Evolutionary conservation across 1,140 invertebrate genomes (phyloP), one percentile per base, ranked within the genome.

Genomic region (Zaprionus davidi): DNA sequence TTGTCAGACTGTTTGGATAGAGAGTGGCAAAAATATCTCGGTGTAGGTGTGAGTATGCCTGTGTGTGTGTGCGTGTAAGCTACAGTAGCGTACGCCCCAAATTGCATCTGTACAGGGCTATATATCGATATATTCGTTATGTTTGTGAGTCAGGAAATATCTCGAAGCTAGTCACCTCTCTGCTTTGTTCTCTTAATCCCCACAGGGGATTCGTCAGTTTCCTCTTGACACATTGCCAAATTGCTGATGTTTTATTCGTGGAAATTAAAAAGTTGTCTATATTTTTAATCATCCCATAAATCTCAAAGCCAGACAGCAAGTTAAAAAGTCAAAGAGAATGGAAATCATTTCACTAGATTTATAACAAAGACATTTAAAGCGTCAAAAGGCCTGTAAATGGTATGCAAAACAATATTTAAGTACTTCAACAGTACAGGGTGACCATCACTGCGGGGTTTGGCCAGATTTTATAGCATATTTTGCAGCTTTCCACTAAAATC

Each of bases 21-120:
- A 72, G 71, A 87, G 58, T 71, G 58, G 70, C 78, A 70, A 75
- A 87, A 81, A 87, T 78, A 82, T 69, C 53, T 28, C 24, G 22
- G 26, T 55, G 46, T 26, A 49, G 11, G 15, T 57, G 44, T 34
- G 20, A 34, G 9, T 3, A 11, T 49, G 4, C 51, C 20, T 56
- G n/a, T 56, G 51, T 64, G 44, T 62, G 22, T 38, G 58, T 49
- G 59, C 38, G 62, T 31, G 20, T 71, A 67, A 63, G 34, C 34
- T 57, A 87, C 83, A 87, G 74, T 87, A 46, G 68, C 68, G 67
- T 76, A 24, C 65, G 49, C 24, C 20, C 78, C 44, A 70, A 79
- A 44, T 49, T 70, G 68, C 44, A 31, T 36, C 1, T 15, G 15
- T 12, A 51, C 11, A 15, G 28, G 31, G 9, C 2, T 11, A 22